Evolutionary conservation across 2,888 invertebrate genomes (phyloP).

Genomic region (Apoderus coryli): DNA sequence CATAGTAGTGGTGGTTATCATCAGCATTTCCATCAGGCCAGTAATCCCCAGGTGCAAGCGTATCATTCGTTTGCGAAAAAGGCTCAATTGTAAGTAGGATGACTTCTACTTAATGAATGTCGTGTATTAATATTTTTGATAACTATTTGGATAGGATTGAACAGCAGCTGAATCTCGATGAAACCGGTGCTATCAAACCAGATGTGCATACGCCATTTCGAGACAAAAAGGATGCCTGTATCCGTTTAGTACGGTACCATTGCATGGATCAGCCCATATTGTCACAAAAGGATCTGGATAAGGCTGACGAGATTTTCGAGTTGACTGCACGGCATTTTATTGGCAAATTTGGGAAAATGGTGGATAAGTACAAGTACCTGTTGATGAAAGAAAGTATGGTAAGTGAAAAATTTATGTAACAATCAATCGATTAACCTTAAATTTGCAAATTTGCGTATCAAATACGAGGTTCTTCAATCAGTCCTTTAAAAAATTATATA

Average conservation of each 20-base stretch:
- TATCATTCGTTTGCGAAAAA: slow-evolving; percentile 26
- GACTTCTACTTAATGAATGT: too few relatives aligned
- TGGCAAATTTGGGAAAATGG: slow-evolving; percentile 53
- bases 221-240: slow-evolving; percentile 58
- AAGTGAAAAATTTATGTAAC: slow-evolving; percentile 22
- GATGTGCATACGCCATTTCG: slow-evolving; percentile 59
- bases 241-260: slow-evolving; percentile 61
- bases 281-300: slow-evolving; percentile 45
- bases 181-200: slow-evolving; percentile 56
- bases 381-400: slow-evolving; percentile 69
- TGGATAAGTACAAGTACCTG: slow-evolving; percentile 57
- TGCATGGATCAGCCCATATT: slow-evolving; percentile 54
- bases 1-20: too few relatives aligned
- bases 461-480: too few relatives aligned
- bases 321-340: slow-evolving; percentile 51
- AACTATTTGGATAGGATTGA: slow-evolving; percentile 43
- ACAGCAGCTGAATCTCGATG: slow-evolving; percentile 59
- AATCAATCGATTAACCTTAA: slow-evolving; percentile 1
- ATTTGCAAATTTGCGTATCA: too few relatives aligned
- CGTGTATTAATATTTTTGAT: too few relatives aligned
- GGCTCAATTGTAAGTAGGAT: slow-evolving; percentile 29
- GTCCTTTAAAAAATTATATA: too few relatives aligned
- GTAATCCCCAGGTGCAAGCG: slow-evolving; percentile 20
- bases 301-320: slow-evolving; percentile 56
- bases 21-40: too few relatives aligned